phyloP scores from a whole-genome alignment of 2,797 vertebrate species.

The Micrastur ruficollis region DNA sequence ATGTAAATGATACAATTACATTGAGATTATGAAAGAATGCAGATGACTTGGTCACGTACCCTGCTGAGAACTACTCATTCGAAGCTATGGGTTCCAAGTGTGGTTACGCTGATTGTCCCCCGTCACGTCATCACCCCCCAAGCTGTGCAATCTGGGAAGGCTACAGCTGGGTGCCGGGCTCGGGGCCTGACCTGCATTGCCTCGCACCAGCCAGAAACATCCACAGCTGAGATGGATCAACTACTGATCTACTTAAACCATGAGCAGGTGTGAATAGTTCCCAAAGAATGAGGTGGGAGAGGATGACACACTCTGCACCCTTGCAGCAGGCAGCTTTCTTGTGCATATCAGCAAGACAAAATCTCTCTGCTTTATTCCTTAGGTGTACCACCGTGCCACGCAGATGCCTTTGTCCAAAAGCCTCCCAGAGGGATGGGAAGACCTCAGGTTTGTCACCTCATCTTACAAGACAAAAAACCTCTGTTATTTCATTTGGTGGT shows the following conservation, averaged over 20 bases:
- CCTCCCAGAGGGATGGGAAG: not conserved
- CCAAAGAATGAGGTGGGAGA: not conserved
- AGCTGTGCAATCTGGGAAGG: not conserved
- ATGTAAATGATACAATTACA: not conserved
- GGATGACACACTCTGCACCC: not conserved
- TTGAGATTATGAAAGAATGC: not conserved
- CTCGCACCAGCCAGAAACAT: not conserved
- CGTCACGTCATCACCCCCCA: rapidly evolving
- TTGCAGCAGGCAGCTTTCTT: not conserved
- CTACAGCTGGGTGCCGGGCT: not conserved
- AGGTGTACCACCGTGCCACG: not conserved
- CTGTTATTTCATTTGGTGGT: not conserved
- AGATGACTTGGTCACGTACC: not conserved
- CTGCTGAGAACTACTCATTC: not conserved
- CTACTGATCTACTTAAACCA: not conserved
- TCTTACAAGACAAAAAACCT: not conserved
- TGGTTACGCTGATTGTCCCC: not conserved
- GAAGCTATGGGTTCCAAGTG: not conserved
- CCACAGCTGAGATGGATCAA: not conserved
- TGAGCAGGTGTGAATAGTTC: rapidly evolving
- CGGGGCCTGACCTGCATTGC: not conserved
- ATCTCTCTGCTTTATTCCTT: not conserved
- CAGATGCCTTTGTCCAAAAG: not conserved
- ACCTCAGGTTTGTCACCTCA: not conserved
- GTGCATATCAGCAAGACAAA: not conserved